phyloP scores from a whole-genome alignment of 1,140 invertebrate genomes.

The Drosophila fuyamai region DNA sequence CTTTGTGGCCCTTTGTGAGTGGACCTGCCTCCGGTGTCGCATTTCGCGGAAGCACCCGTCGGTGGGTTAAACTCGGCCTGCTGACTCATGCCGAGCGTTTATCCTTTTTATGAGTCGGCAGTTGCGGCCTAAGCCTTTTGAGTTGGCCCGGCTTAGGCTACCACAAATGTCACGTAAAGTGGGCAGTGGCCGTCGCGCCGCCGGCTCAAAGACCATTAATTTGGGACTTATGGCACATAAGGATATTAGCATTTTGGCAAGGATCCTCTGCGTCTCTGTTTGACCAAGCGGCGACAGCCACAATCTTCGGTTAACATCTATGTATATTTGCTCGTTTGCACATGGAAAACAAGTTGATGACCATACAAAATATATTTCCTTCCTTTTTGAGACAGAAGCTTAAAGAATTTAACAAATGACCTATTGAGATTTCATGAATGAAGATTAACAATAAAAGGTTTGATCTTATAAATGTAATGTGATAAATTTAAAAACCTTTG shows the following conservation, averaged over 20 bases:
- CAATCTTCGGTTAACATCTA: constrained; percentile 38
- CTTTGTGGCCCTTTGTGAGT: constrained; percentile 26
- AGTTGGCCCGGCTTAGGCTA: constrained; percentile 63
- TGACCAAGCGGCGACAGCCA: constrained; percentile 48
- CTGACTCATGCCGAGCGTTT: constrained; percentile 75
- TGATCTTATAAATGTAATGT: too few species aligned
- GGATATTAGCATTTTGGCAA: constrained; percentile 62
- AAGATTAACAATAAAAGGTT: too few species aligned
- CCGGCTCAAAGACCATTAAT: constrained; percentile 73
- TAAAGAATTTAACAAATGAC: too few species aligned
- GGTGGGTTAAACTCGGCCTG: constrained; percentile 34
- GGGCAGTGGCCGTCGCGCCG: constrained; percentile 57
- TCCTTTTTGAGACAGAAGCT: too few species aligned
- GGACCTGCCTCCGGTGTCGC: constrained; percentile 57
- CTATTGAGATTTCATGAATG: too few species aligned
- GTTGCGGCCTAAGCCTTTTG: constrained; percentile 67
- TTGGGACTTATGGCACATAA: constrained; percentile 71
- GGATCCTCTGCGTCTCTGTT: constrained; percentile 45
- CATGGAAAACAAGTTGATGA: constrained; percentile 2
- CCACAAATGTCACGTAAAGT: constrained; percentile 79
- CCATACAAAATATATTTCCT: too few species aligned
- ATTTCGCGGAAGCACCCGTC: constrained; percentile 75
- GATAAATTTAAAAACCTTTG: too few species aligned
- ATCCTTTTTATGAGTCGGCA: constrained; percentile 75
- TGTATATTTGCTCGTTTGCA: constrained; percentile 50